A percentile compares a stretch with the other conserved stretches of the same genome.
These are phyloP conservation scores for Temnothorax rugatulus DNA, from an alignment of 2,888 invertebrate genomes.

Conservation along the genomic window DNA sequence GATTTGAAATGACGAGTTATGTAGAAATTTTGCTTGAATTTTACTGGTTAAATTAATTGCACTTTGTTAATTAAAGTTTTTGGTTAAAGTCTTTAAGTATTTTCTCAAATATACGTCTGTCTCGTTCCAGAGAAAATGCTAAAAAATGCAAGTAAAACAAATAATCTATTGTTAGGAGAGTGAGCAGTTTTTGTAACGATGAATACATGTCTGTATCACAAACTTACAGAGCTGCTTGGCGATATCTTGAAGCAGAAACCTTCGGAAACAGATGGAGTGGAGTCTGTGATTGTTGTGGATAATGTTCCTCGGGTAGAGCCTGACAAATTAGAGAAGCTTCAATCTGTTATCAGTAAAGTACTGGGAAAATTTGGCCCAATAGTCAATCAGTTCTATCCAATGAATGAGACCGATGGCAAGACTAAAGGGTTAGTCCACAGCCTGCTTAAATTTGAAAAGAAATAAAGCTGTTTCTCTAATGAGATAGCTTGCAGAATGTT, in stretches of 20 bases:
- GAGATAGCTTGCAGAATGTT: neutral
- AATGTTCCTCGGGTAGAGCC: conserved; percentile 98
- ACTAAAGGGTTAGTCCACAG: conserved; percentile 91
- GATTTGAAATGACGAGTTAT: neutral
- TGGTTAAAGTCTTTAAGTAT: neutral
- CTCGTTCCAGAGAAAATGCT: neutral
- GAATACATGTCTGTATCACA: neutral
- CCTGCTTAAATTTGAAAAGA: neutral
- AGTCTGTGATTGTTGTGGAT: conserved; percentile 98
- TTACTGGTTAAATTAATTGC: neutral
- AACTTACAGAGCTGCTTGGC: conserved; percentile 93
- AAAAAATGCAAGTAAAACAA: neutral
- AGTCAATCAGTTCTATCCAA: conserved; percentile 96
- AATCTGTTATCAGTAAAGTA: conserved; percentile 96
- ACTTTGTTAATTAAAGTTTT: neutral
- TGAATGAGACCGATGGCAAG: conserved; percentile 91
- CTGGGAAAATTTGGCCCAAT: conserved; percentile 96
- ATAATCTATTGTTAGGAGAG: neutral
- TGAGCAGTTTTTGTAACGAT: neutral
- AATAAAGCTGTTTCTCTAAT: neutral
- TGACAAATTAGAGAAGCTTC: conserved; percentile 96
- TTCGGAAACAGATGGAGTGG: conserved; percentile 97
- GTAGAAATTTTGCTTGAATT: neutral
- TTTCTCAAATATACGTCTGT: neutral
- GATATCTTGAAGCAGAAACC: conserved; percentile 96